These are phyloP conservation scores for Bombus waltoni DNA, from an alignment of 1,140 invertebrate species.

Conservation along the genomic window DNA sequence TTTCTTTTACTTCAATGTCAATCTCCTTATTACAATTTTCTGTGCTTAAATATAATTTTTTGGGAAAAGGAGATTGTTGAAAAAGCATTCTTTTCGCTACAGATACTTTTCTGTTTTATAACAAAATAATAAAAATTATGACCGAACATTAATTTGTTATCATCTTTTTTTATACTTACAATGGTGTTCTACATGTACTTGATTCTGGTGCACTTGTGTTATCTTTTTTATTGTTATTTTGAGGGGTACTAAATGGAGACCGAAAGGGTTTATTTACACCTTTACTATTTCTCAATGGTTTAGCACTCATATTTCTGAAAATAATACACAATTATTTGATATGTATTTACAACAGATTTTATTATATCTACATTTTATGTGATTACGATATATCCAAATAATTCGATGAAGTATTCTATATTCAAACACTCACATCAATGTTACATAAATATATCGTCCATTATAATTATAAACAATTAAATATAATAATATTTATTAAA, in stretches of 20 bases:
- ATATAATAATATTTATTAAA: conserved; percentile 18
- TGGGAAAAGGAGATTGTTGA: conserved; percentile 11
- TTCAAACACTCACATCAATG: not conserved
- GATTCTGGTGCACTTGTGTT: not conserved
- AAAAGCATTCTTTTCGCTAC: conserved; percentile 18
- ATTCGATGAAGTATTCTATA: conserved; percentile 63
- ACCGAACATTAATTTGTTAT: not conserved
- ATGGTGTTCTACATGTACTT: not conserved
- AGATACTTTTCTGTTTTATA: conserved; percentile 16
- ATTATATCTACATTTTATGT: not conserved
- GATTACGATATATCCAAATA: conserved; percentile 79
- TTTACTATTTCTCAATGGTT: conserved; percentile 28
- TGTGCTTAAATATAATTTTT: conserved; percentile 8
- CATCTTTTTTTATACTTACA: conserved; percentile 19
- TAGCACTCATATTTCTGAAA: conserved; percentile 80
- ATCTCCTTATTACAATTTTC: not conserved
- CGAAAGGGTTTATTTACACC: conserved; percentile 76
- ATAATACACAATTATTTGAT: conserved; percentile 84
- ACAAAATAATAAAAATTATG: not conserved
- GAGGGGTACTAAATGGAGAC: conserved; percentile 75
- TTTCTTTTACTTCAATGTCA: not conserved
- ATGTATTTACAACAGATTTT: conserved; percentile 62
- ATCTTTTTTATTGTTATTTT: not conserved
- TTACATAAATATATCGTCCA: not conserved
- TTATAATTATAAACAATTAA: not conserved